Percentiles rank a stretch among this genome's conserved stretches.
phyloP scores from a whole-genome alignment of 2,797 vertebrate genomes.

The Gila robusta region DNA sequence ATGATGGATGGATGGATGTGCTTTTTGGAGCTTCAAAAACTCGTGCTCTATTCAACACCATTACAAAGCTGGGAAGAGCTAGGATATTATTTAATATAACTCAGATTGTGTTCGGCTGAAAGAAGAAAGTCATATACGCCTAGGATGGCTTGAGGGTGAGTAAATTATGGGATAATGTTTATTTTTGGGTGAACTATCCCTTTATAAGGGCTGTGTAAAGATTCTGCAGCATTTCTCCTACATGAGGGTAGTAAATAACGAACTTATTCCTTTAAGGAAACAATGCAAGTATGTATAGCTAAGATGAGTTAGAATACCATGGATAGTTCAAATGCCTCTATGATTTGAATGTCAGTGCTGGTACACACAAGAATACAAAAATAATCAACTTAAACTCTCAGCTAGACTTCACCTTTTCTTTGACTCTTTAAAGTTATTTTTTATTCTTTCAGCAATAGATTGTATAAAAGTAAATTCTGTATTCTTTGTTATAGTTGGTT shows the following conservation, averaged over 20 bases:
- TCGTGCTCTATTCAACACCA: not conserved
- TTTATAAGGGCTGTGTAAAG: not conserved
- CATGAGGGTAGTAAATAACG: not conserved
- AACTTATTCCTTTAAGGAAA: slow-evolving; percentile 33
- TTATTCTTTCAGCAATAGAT: not conserved
- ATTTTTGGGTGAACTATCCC: not conserved
- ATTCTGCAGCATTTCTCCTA: slow-evolving; percentile 4
- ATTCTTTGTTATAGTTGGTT: not conserved
- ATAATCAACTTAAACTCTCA: slow-evolving; percentile 3
- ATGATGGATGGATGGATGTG: too few relatives aligned
- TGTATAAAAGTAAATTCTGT: not conserved
- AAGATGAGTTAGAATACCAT: slow-evolving; percentile 27
- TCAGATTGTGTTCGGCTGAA: not conserved
- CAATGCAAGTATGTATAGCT: not conserved
- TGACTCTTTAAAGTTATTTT: not conserved
- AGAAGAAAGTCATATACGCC: not conserved
- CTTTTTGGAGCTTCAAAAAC: not conserved
- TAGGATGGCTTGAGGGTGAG: not conserved
- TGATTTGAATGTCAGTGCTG: not conserved
- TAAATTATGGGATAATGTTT: not conserved
- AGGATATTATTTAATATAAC: not conserved
- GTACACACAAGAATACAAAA: slow-evolving; percentile 12
- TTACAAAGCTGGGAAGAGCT: not conserved
- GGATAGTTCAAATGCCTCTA: slow-evolving; percentile 48
- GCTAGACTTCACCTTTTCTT: not conserved